Evolutionary conservation across 2,797 vertebrate species (phyloP).

Genomic region (Eremophila alpestris): DNA sequence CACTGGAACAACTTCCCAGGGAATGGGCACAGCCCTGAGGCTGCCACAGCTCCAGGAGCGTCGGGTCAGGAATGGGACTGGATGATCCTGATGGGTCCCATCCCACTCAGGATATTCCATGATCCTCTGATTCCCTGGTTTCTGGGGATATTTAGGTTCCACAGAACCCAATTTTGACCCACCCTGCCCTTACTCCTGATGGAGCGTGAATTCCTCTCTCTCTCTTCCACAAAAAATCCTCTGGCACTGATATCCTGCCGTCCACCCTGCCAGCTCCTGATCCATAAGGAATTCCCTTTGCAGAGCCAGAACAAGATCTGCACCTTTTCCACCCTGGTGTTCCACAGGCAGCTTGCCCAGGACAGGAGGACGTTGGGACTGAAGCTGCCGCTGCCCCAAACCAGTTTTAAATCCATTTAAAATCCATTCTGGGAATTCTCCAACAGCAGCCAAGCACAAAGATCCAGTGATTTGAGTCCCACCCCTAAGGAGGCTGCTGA

Average conservation of each 20-base stretch:
- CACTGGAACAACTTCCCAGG: neutral
- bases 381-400: neutral
- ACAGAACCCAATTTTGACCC: neutral
- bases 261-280: neutral
- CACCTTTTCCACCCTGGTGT: neutral
- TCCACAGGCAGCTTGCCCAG: neutral
- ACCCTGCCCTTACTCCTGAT: neutral
- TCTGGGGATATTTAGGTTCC: neutral
- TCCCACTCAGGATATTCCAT: neutral
- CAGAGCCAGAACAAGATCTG: neutral
- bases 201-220: neutral
- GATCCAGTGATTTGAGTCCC: neutral
- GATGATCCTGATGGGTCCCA: neutral
- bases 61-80: neutral
- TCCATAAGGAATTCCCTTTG: neutral
- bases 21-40: neutral
- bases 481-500: neutral
- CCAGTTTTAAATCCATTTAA: neutral
- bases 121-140: neutral
- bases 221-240: neutral
- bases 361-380: neutral
- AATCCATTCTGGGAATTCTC: neutral
- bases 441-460: neutral
- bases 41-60: neutral
- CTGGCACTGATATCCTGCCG: neutral